A percentile compares a stretch with the other conserved stretches of the same genome.
Conservation (phyloP, 2,113 vertebrate species). For the Epinephelus lanceolatus region DNA sequence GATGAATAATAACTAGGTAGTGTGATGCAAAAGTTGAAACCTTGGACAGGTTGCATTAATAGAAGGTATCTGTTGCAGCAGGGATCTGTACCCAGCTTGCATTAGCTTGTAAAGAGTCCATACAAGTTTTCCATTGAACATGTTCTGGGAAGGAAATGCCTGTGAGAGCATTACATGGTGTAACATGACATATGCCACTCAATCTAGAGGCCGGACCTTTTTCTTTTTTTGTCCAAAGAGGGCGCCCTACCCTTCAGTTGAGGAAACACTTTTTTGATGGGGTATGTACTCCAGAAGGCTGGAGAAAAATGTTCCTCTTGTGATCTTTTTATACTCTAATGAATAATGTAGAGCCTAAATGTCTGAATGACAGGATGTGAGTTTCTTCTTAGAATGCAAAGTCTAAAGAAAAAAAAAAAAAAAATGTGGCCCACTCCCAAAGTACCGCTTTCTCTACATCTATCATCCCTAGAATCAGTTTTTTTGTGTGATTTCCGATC, state of each 20-base stretch:
- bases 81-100: background rate
- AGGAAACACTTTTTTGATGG: background rate
- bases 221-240: background rate
- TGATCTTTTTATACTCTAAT: background rate
- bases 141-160: conserved; percentile 12
- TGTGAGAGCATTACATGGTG: background rate
- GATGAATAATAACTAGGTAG: conserved; percentile 48
- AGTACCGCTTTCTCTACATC: conserved; percentile 51
- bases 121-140: background rate
- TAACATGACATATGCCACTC: background rate
- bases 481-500: conserved; percentile 38
- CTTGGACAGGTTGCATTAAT: background rate
- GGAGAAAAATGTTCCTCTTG: background rate
- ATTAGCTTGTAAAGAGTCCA: conserved; percentile 8
- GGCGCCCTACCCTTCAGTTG: background rate
- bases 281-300: background rate
- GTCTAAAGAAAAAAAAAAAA: background rate
- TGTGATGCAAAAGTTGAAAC: conserved; percentile 4
- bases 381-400: background rate
- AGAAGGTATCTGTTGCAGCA: background rate
- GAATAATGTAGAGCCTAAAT: conserved; percentile 5
- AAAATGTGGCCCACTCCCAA: conserved; percentile 37
- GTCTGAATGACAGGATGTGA: background rate
- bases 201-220: background rate
- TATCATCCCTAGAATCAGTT: conserved; percentile 30